Conservation (phyloP, 2,797 vertebrate species). For the Sitta carolinensis region DNA sequence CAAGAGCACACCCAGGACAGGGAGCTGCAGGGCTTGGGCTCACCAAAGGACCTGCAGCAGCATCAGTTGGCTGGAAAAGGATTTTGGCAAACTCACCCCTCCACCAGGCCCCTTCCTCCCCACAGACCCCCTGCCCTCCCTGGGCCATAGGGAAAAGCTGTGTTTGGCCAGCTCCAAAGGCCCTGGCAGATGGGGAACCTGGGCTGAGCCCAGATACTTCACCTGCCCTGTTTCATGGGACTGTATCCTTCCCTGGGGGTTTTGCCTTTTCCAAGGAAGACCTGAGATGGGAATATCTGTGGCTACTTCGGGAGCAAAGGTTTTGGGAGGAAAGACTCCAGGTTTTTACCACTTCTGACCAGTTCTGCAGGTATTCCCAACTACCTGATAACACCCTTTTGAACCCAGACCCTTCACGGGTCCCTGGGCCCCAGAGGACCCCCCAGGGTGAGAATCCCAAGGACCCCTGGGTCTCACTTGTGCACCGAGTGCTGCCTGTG, state of each 20-base stretch:
- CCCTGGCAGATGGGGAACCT: not conserved
- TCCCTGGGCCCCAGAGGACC: not conserved
- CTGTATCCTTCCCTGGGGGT: not conserved
- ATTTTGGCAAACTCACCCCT: not conserved
- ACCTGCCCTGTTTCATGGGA: rapidly evolving
- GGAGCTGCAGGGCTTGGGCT: not conserved
- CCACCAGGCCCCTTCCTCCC: rapidly evolving
- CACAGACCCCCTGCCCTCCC: not conserved
- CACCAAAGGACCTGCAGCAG: rapidly evolving
- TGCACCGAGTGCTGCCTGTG: not conserved
- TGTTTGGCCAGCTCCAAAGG: not conserved
- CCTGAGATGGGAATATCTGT: rapidly evolving
- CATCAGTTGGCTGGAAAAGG: not conserved
- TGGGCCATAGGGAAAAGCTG: not conserved
- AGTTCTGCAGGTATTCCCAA: not conserved
- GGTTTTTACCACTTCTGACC: not conserved
- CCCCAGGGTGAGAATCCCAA: rapidly evolving
- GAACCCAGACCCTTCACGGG: not conserved
- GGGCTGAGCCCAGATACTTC: rapidly evolving
- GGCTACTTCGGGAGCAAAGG: not conserved
- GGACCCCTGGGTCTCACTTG: rapidly evolving
- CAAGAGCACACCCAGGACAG: rapidly evolving
- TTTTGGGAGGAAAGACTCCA: not conserved
- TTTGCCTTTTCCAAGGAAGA: not conserved
- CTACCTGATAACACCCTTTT: rapidly evolving